phyloP scores from a whole-genome alignment of 2,888 invertebrate genomes.

The Aricia artaxerxes region DNA sequence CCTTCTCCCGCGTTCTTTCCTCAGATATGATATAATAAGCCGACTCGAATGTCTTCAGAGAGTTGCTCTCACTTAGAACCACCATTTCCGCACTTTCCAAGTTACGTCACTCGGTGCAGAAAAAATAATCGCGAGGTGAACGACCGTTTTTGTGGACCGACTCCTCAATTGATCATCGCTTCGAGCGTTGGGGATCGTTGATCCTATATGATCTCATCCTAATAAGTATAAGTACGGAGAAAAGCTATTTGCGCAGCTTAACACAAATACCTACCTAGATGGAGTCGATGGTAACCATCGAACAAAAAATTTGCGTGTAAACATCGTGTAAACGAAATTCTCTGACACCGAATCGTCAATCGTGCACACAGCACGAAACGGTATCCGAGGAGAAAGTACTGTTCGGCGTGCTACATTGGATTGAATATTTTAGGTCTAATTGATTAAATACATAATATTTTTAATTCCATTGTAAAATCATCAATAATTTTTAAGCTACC shows the following conservation, averaged over 20 bases:
- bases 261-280: neutral
- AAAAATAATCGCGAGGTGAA: constrained; percentile 65
- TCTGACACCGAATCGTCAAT: constrained; percentile 39
- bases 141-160: constrained; percentile 59
- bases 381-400: constrained; percentile 70
- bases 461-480: constrained; percentile 3
- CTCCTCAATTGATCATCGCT: constrained; percentile 63
- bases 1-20: constrained; percentile 62
- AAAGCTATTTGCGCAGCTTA: constrained; percentile 38
- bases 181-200: constrained; percentile 68
- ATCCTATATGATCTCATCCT: constrained; percentile 78
- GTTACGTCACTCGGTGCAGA: constrained; percentile 69
- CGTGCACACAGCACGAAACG: constrained; percentile 59
- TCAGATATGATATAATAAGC: constrained; percentile 65
- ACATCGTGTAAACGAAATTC: constrained; percentile 7
- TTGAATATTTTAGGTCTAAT: constrained; percentile 35
- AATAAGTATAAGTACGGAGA: constrained; percentile 43
- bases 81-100: constrained; percentile 76
- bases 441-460: constrained; percentile 29
- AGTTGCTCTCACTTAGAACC: constrained; percentile 65
- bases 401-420: constrained; percentile 47
- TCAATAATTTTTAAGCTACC: neutral
- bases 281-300: constrained; percentile 34
- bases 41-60: constrained; percentile 51
- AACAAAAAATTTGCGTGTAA: constrained; percentile 41